These are phyloP conservation scores for Drosophila flavopinicola DNA, from an alignment of 2,888 invertebrate species.

Conservation along the genomic window DNA sequence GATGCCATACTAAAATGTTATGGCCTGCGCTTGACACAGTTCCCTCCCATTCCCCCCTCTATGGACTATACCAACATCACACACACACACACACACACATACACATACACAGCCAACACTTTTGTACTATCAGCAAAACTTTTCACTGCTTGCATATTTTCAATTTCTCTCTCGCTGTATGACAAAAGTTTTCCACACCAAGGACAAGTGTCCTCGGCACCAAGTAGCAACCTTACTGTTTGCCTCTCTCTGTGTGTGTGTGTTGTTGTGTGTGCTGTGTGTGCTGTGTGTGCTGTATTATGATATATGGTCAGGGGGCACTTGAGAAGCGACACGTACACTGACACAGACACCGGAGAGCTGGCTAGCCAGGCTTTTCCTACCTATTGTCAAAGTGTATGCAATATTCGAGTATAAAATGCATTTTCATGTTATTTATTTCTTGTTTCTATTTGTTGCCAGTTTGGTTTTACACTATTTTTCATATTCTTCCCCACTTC, in stretches of 20 bases:
- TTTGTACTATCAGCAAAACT: slow-evolving; percentile 58
- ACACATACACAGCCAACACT: slow-evolving; percentile 8
- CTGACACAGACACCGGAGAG: not conserved
- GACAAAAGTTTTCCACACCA: slow-evolving; percentile 73
- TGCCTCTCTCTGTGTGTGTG: slow-evolving; percentile 12
- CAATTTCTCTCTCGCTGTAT: slow-evolving; percentile 58
- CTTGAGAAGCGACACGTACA: slow-evolving; percentile 14
- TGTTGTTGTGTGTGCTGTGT: slow-evolving; percentile 14
- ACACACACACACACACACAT: slow-evolving; percentile 14
- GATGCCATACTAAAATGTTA: slow-evolving; percentile 11
- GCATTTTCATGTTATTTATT: slow-evolving; percentile 45
- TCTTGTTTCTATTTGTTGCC: slow-evolving; percentile 47
- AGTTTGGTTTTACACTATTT: slow-evolving; percentile 39
- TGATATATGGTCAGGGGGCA: slow-evolving; percentile 48
- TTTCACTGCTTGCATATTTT: slow-evolving; percentile 70
- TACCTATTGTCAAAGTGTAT: slow-evolving; percentile 52
- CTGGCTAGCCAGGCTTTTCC: not conserved
- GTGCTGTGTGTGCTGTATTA: slow-evolving; percentile 32
- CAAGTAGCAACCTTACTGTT: slow-evolving; percentile 33
- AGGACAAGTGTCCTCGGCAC: slow-evolving; percentile 62
- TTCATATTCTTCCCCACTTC: not conserved
- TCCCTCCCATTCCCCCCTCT: slow-evolving; percentile 14
- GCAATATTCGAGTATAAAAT: slow-evolving; percentile 42
- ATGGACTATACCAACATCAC: slow-evolving; percentile 42
- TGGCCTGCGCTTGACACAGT: slow-evolving; percentile 69